phyloP scores from a whole-genome alignment of 2,113 vertebrate species.

The Indri indri region DNA sequence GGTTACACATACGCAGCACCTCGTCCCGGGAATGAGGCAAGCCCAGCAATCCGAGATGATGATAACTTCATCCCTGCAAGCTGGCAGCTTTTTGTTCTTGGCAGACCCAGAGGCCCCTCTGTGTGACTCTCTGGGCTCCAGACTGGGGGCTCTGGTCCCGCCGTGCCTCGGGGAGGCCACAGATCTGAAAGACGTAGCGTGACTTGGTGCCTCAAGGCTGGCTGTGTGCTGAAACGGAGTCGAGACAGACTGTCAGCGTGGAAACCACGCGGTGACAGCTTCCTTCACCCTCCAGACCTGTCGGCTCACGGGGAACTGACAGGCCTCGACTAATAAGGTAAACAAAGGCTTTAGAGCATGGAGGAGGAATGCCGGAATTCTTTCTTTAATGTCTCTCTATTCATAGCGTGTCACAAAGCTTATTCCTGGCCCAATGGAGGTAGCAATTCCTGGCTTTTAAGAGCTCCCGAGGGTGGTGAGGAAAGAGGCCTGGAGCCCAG shows the following conservation, averaged over 20 bases:
- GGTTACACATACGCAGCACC: background rate
- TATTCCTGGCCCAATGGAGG: conserved; percentile 32
- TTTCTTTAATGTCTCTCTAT: conserved; percentile 83
- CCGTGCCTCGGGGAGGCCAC: conserved; percentile 69
- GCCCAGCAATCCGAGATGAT: background rate
- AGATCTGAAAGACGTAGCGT: conserved; percentile 80
- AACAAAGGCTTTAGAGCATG: conserved; percentile 84
- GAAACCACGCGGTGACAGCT: conserved; percentile 84
- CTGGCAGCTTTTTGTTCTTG: conserved; percentile 50
- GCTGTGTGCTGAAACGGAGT: conserved; percentile 78
- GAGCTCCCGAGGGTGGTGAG: conserved; percentile 54
- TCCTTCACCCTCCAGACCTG: conserved; percentile 82
- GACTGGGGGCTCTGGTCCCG: conserved; percentile 10
- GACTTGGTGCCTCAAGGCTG: conserved; percentile 80
- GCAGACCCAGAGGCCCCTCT: conserved; percentile 16
- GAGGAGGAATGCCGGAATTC: conserved; percentile 84
- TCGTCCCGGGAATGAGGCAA: background rate
- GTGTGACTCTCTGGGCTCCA: conserved; percentile 50
- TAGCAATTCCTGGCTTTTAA: conserved; percentile 76
- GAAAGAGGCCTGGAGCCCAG: conserved; percentile 11
- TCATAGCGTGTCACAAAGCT: conserved; percentile 82
- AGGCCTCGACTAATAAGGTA: conserved; percentile 84
- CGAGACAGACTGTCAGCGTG: conserved; percentile 81
- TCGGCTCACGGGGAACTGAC: conserved; percentile 78
- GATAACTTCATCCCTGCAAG: background rate